phyloP scores from a whole-genome alignment of 2,113 vertebrate species.

The Leucosticte australis region DNA sequence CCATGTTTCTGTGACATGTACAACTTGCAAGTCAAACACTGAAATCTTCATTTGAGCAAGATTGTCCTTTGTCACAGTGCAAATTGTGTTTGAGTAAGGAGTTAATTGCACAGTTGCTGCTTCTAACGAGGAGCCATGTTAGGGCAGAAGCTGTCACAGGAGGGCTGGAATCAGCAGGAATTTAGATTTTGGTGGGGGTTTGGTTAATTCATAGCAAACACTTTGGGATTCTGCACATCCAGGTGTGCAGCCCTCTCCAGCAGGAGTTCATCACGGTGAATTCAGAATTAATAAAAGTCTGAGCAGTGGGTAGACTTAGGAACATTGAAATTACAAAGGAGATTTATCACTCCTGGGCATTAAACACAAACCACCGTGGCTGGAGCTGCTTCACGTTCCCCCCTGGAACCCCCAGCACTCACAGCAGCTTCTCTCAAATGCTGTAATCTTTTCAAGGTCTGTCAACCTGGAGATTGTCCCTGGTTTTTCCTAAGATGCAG shows the following conservation, averaged over 20 bases:
- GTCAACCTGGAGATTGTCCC: neutral
- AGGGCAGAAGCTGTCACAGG: neutral
- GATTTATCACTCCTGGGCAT: neutral
- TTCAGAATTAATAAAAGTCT: neutral
- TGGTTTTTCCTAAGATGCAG: neutral
- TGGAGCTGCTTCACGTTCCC: neutral
- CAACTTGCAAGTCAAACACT: neutral
- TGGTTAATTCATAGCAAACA: accelerated
- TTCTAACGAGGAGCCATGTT: neutral
- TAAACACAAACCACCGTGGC: accelerated
- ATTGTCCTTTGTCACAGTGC: neutral
- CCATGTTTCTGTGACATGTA: neutral
- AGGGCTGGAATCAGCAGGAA: neutral
- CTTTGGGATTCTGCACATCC: neutral
- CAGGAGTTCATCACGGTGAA: neutral
- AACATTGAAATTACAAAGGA: neutral
- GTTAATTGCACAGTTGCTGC: slow-evolving; percentile 17
- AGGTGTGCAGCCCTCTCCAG: neutral
- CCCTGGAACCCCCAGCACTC: neutral
- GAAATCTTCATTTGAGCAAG: slow-evolving; percentile 41
- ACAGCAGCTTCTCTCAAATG: neutral
- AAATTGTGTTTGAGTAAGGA: neutral
- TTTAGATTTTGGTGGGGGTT: neutral
- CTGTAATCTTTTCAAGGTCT: neutral
- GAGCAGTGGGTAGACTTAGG: neutral